Percentiles rank a stretch among this genome's conserved stretches.
phyloP scores from a whole-genome alignment of 2,888 invertebrate genomes.

The Eulithis testata region DNA sequence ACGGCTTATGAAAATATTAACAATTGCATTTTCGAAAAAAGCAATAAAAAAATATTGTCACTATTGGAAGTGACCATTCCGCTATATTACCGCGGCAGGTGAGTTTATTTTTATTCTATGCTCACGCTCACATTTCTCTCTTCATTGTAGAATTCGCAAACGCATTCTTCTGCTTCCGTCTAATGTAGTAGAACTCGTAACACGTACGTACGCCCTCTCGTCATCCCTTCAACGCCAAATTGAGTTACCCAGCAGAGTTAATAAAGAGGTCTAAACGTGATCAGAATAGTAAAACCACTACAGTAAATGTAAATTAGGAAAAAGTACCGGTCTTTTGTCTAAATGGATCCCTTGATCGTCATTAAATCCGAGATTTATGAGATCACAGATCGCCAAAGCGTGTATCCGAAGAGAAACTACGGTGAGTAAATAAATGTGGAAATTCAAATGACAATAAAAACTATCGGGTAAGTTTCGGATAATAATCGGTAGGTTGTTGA shows the following conservation, averaged over 20 bases:
- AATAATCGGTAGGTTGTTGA: too few species aligned
- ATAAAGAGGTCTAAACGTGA: conserved; percentile 73
- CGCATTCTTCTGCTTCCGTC: conserved; percentile 46
- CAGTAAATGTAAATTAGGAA: conserved; percentile 59
- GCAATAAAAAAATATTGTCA: too few species aligned
- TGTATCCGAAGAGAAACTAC: not conserved
- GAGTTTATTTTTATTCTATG: too few species aligned
- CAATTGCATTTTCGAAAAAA: too few species aligned
- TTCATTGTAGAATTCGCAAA: conserved; percentile 50
- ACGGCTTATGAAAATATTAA: too few species aligned
- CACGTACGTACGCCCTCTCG: conserved; percentile 69
- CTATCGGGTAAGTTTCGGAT: too few species aligned
- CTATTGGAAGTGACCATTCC: too few species aligned
- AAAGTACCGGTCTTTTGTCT: conserved; percentile 44
- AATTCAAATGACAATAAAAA: too few species aligned
- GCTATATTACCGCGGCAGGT: too few species aligned
- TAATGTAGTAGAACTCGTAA: conserved; percentile 61
- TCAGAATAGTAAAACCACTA: conserved; percentile 57
- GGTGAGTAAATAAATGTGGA: not conserved
- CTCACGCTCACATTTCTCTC: conserved; percentile 21
- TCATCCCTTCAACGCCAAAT: conserved; percentile 76
- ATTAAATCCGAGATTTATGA: conserved; percentile 60
- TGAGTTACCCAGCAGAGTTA: conserved; percentile 78
- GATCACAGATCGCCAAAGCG: conserved; percentile 46
- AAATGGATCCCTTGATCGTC: conserved; percentile 58